Base-by-base conservation (phyloP, 2,888 invertebrate genomes). In the Beris chalybata region DNA sequence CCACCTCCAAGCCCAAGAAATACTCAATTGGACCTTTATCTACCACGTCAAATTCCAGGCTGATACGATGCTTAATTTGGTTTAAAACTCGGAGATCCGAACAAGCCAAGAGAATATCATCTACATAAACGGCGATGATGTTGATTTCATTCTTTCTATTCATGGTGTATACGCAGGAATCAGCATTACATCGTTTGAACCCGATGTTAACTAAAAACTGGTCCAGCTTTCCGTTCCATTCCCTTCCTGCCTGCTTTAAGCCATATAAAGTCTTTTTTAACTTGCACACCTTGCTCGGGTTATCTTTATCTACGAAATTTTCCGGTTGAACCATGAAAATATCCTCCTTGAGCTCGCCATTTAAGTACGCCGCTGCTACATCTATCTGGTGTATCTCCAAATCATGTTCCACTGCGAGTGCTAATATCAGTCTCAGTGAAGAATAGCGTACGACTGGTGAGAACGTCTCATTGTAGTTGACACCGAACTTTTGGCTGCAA, bases 391-490 rank as follows among this genome's bases (percentile, higher is more conserved):
- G 22, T 22, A 22, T 22, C 22, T 22, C 22, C 22, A 22, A 22
- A 22, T 22, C 22, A 44, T 44, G n/a, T 3, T 44, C 11, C n/a
- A n/a, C 44, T 44, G 44, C 44, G 11, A 44, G n/a, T 44, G 44
- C 44, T 44, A 44, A 3, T 44, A 44, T 44, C 9, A 44, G 44
- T 12, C 44, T 9, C n/a, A 44, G 2, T n/a, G 44, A 12, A n/a
- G 44, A 44, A n/a, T 44, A 44, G 9, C 44, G 44, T 12, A 44
- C 44, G 44, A 44, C 44, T 12, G 44, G 44, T n/a, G 1, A 44
- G n/a, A 61, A 70, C 6, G 69, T 69, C 56, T 70, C 66, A 1
- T 50, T 48, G 29, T 68, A 71, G 38, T 72, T 3, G 3, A 44
- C 44, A 52, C 7, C 58, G n/a, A 44, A 44, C n/a, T n/a, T 11